phyloP scores from a whole-genome alignment of 1,140 invertebrate genomes.

The Notospermus geniculatus region DNA sequence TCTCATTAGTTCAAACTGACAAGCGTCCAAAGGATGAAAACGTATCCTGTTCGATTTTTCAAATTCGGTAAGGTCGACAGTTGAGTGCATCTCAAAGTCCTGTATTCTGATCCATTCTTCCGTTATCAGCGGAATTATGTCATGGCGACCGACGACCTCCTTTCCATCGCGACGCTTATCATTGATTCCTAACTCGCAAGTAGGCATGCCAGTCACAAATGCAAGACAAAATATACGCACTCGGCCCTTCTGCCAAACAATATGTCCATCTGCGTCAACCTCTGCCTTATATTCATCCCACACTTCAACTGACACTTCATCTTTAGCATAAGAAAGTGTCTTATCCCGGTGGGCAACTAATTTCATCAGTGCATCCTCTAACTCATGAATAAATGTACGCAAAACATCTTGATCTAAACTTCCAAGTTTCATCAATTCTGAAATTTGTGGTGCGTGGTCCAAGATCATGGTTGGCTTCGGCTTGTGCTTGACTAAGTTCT shows the following conservation, averaged over 20 bases:
- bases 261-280: constrained; percentile 71
- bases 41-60: constrained; percentile 87
- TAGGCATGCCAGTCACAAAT: constrained; percentile 75
- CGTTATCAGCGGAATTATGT: constrained; percentile 98
- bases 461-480: constrained; percentile 68
- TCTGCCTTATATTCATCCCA: constrained; percentile 96
- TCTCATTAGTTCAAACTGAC: constrained; percentile 83
- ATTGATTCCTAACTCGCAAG: constrained; percentile 95
- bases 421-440: constrained; percentile 94
- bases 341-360: constrained; percentile 47
- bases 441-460: constrained; percentile 93
- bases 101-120: constrained; percentile 99
- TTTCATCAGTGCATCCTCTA: constrained; percentile 75
- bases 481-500: constrained; percentile 35
- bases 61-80: constrained; percentile 89
- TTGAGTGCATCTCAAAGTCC: constrained; percentile 89
- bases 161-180: constrained; percentile 94
- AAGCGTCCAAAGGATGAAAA: constrained; percentile 97
- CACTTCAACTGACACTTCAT: constrained; percentile 94
- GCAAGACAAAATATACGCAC: constrained; percentile 93
- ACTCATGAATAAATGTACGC: constrained; percentile 81
- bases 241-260: constrained; percentile 89
- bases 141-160: constrained; percentile 97
- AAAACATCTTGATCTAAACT: constrained; percentile 85
- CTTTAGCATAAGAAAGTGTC: constrained; percentile 91